These are phyloP conservation scores for Hucho hucho DNA, from an alignment of 2,113 vertebrate species.

Conservation along the genomic window DNA sequence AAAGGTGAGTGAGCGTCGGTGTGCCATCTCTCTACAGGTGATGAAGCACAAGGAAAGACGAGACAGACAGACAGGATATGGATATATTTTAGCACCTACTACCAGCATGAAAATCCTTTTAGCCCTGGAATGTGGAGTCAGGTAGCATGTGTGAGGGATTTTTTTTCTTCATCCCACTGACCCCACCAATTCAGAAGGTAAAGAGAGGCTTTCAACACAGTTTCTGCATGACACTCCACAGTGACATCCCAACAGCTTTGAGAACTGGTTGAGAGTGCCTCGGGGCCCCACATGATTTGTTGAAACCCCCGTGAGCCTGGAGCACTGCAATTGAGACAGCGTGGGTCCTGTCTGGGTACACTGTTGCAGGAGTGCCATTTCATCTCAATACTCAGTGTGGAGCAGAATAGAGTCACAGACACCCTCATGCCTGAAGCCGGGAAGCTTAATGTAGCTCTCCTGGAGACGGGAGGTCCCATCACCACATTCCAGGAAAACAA, in stretches of 20 bases:
- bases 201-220: constrained; percentile 1
- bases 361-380: background rate
- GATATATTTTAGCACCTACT: background rate
- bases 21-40: background rate
- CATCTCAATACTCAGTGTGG: background rate
- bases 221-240: background rate
- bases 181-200: background rate
- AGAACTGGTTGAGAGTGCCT: constrained; percentile 1
- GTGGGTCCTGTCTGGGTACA: too few species aligned
- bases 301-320: background rate
- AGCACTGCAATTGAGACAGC: background rate
- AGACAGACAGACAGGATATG: background rate
- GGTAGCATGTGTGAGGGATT: constrained; percentile 1
- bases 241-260: constrained; percentile 4
- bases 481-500: constrained; percentile 5
- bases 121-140: background rate
- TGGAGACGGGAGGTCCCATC: background rate
- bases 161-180: background rate
- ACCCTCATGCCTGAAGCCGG: background rate
- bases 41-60: background rate
- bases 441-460: constrained; percentile 3
- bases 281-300: background rate
- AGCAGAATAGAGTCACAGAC: background rate
- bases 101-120: background rate
- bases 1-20: background rate